These are phyloP conservation scores for Mellilla xanthometata DNA, from an alignment of 2,888 invertebrate genomes.

Conservation along the genomic window DNA sequence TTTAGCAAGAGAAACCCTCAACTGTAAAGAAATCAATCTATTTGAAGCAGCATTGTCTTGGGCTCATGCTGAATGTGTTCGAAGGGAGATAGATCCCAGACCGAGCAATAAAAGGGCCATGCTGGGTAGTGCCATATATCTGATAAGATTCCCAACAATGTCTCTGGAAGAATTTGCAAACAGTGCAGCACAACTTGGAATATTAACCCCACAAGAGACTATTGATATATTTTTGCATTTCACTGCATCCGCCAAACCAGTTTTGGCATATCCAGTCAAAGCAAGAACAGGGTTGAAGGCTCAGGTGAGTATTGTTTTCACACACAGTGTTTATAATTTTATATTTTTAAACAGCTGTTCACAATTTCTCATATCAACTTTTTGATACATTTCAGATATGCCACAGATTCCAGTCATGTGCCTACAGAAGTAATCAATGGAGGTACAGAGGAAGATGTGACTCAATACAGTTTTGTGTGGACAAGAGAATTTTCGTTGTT, in stretches of 20 bases:
- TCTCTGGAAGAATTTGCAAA: slow-evolving; percentile 95
- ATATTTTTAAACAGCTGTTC: too few species aligned
- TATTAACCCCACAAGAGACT: slow-evolving; percentile 95
- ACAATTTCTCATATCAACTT: too few species aligned
- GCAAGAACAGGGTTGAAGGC: slow-evolving; percentile 94
- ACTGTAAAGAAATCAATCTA: slow-evolving; percentile 95
- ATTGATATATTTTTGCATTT: slow-evolving; percentile 97
- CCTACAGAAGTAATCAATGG: slow-evolving; percentile 98
- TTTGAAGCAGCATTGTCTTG: slow-evolving; percentile 96
- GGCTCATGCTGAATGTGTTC: slow-evolving; percentile 95
- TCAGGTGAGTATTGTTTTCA: slow-evolving; percentile 84
- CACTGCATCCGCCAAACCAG: slow-evolving; percentile 94
- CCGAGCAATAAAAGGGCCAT: slow-evolving; percentile 90
- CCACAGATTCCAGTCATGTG: slow-evolving; percentile 97
- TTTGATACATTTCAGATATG: slow-evolving; percentile 85
- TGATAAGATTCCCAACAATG: slow-evolving; percentile 97
- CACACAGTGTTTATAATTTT: background rate
- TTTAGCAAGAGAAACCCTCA: slow-evolving; percentile 95
- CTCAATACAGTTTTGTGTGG: slow-evolving; percentile 98
- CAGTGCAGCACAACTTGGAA: slow-evolving; percentile 95
- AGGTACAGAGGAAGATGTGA: slow-evolving; percentile 97
- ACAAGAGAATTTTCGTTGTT: slow-evolving; percentile 96
- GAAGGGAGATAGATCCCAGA: slow-evolving; percentile 91
- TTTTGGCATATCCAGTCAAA: slow-evolving; percentile 91
- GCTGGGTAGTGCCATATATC: slow-evolving; percentile 90